Evolutionary conservation across 2,888 invertebrate genomes (phyloP).

Genomic region (Ophion ventricosus): DNA sequence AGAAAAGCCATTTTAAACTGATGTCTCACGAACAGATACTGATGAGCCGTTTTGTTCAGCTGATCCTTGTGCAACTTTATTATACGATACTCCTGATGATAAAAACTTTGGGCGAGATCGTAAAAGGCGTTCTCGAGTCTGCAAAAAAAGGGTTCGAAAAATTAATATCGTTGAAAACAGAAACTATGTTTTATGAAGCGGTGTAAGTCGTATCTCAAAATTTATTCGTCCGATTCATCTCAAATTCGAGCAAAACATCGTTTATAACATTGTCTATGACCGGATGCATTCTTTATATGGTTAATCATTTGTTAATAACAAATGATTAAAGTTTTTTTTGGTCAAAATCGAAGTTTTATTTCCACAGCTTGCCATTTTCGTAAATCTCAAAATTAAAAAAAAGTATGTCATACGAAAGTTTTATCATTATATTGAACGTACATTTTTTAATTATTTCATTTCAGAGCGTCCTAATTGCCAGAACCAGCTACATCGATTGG

Average conservation of each 20-base stretch:
- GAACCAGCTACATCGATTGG: too few relatives aligned
- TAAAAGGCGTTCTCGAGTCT: conserved; percentile 97
- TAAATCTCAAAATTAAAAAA: too few relatives aligned
- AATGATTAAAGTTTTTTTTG: too few relatives aligned
- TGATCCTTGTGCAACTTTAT: conserved; percentile 95
- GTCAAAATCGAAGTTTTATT: too few relatives aligned
- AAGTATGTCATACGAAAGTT: too few relatives aligned
- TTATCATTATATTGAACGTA: too few relatives aligned
- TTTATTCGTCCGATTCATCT: not conserved
- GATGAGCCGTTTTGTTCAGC: conserved; percentile 95
- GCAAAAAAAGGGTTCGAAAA: conserved; percentile 35
- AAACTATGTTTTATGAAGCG: not conserved
- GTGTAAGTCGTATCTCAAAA: not conserved
- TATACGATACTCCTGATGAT: conserved; percentile 93
- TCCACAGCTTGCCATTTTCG: too few relatives aligned
- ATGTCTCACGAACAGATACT: conserved; percentile 96
- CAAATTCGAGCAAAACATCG: not conserved
- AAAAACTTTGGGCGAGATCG: conserved; percentile 96
- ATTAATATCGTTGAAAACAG: not conserved
- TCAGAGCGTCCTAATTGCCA: too few relatives aligned
- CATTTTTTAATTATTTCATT: too few relatives aligned
- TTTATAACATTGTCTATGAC: too few relatives aligned
- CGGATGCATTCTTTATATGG: too few relatives aligned
- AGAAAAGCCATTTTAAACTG: conserved; percentile 98
- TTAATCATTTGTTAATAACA: too few relatives aligned